These are phyloP conservation scores for Chromobotia macracanthus DNA, from an alignment of 2,797 vertebrate genomes.

Conservation along the genomic window DNA sequence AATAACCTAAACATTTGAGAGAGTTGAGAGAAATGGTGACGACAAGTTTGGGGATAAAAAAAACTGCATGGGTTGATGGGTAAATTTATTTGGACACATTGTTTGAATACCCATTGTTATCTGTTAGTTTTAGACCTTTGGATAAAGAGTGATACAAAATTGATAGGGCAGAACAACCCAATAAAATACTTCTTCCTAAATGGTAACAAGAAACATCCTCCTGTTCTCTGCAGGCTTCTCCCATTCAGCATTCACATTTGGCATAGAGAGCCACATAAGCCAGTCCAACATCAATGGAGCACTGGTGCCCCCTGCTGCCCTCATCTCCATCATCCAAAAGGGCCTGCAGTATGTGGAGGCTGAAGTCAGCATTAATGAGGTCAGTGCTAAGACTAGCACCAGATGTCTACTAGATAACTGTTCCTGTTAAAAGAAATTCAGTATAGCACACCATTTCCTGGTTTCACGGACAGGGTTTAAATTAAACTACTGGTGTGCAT, in stretches of 20 bases:
- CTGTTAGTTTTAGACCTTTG: too few species aligned
- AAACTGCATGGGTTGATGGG: neutral
- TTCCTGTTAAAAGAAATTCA: neutral
- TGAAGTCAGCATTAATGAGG: conserved; percentile 99
- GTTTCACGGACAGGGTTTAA: too few species aligned
- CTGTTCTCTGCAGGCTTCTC: conserved; percentile 85
- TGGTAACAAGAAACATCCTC: neutral
- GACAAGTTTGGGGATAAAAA: too few species aligned
- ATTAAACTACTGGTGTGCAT: too few species aligned
- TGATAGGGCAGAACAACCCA: too few species aligned
- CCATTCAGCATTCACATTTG: conserved; percentile 98
- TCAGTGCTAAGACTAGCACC: conserved; percentile 68
- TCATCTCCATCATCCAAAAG: conserved; percentile 99
- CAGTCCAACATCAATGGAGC: conserved; percentile 99
- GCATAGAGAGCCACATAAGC: conserved; percentile 99
- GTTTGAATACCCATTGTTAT: too few species aligned
- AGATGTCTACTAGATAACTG: neutral
- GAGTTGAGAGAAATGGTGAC: too few species aligned
- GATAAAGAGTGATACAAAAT: too few species aligned
- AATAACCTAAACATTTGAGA: neutral
- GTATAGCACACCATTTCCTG: neutral
- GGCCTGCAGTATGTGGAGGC: conserved; percentile 99
- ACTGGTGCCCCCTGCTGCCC: conserved; percentile 95
- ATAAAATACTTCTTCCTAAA: neutral
- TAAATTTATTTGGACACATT: too few species aligned